A percentile compares a stretch with the other conserved stretches of the same genome.
Conservation (phyloP, 2,888 invertebrate genomes). For the Scaeva pyrastri region DNA sequence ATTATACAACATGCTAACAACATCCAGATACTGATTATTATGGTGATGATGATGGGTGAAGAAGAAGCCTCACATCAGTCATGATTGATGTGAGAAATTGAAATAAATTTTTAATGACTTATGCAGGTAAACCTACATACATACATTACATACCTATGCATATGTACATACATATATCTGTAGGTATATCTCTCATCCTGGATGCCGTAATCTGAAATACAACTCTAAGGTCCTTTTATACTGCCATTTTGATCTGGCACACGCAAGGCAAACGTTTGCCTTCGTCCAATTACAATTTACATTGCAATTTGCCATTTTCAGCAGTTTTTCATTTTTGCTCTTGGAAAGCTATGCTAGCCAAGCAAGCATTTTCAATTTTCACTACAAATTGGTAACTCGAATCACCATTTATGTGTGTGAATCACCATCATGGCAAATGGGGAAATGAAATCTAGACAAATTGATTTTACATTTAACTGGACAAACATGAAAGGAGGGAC, state of each 20-base stretch:
- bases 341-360: not conserved
- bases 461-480: constrained; percentile 46
- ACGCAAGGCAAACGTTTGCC: constrained; percentile 20
- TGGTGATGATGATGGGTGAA: not conserved
- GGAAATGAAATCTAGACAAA: constrained; percentile 62
- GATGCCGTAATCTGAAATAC: not conserved
- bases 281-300: constrained; percentile 58
- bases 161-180: too few species aligned
- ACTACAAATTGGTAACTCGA: constrained; percentile 43
- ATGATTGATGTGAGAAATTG: constrained; percentile 53
- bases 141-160: too few species aligned
- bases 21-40: constrained; percentile 14
- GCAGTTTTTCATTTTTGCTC: constrained; percentile 40
- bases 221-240: constrained; percentile 23
- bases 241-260: constrained; percentile 22
- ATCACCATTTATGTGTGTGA: constrained; percentile 57
- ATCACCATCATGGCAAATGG: constrained; percentile 56
- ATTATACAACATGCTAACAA: constrained; percentile 33
- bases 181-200: not conserved
- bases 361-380: constrained; percentile 46
- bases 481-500: not conserved
- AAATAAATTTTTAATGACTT: constrained; percentile 45
- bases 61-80: constrained; percentile 10
- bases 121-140: too few species aligned
- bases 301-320: constrained; percentile 66